A percentile compares a stretch with the other conserved stretches of the same genome.
These are phyloP conservation scores for Leptopilina clavipes DNA, from an alignment of 1,140 invertebrate species.

Conservation along the genomic window DNA sequence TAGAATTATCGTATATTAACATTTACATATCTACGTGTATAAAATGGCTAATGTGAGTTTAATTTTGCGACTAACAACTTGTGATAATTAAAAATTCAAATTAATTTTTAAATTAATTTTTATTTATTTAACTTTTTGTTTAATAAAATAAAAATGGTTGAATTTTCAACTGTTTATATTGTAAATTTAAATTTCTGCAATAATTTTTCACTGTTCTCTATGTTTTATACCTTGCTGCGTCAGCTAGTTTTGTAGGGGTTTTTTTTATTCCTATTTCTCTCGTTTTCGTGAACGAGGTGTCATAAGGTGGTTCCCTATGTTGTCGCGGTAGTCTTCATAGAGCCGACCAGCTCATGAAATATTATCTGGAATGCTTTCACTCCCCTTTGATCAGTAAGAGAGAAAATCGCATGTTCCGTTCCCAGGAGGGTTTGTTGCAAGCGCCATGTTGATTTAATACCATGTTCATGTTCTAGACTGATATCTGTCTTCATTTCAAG, in stretches of 20 bases:
- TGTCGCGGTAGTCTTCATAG: neutral
- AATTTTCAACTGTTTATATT: too few species aligned
- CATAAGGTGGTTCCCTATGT: neutral
- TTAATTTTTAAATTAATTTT: too few species aligned
- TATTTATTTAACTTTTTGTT: too few species aligned
- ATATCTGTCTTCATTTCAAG: conserved; percentile 11
- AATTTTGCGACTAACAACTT: too few species aligned
- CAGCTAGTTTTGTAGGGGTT: neutral
- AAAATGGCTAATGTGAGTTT: too few species aligned
- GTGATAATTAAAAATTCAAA: too few species aligned
- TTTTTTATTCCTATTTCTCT: neutral
- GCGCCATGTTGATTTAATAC: conserved; percentile 57
- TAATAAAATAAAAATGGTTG: neutral
- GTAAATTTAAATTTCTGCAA: too few species aligned
- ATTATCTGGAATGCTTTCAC: conserved; percentile 47
- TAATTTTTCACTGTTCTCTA: neutral
- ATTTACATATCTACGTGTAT: too few species aligned
- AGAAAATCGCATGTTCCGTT: conserved; percentile 50
- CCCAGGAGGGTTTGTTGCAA: conserved; percentile 46
- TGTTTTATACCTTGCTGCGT: neutral
- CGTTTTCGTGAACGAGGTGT: neutral
- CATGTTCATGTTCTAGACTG: conserved; percentile 13
- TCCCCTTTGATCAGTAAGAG: conserved; percentile 56
- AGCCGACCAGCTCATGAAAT: conserved; percentile 47
- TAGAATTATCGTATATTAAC: too few species aligned